phyloP scores from a whole-genome alignment of 2,113 vertebrate species.

The Rhabdomys dilectus region DNA sequence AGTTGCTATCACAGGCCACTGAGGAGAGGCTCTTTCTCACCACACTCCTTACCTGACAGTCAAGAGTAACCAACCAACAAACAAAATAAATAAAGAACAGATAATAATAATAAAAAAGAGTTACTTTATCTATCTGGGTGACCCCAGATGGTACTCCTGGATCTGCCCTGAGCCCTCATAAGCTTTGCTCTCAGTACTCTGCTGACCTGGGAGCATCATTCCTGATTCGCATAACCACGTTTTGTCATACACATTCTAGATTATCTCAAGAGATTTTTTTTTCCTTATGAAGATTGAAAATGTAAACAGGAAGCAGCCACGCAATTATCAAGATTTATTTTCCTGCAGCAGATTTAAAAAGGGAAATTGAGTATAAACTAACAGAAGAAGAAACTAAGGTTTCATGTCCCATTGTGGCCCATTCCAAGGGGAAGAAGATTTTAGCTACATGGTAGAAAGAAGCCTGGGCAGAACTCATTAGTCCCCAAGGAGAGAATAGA shows the following conservation, averaged over 20 bases:
- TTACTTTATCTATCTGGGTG: background rate
- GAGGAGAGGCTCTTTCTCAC: fast-evolving
- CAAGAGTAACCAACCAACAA: background rate
- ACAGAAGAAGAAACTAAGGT: background rate
- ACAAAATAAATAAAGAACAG: no score
- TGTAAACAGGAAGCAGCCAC: background rate
- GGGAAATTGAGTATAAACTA: background rate
- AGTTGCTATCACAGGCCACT: background rate
- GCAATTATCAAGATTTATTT: background rate
- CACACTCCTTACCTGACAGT: background rate
- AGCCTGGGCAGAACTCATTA: background rate
- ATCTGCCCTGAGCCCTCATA: background rate
- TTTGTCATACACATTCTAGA: background rate
- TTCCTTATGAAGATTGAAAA: background rate
- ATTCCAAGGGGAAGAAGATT: background rate
- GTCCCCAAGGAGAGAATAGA: background rate
- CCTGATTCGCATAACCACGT: background rate
- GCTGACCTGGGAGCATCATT: no score
- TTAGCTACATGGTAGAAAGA: background rate
- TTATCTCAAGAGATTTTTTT: background rate
- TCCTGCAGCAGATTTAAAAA: background rate
- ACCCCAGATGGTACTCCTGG: fast-evolving
- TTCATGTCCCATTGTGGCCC: background rate
- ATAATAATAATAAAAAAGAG: no score
- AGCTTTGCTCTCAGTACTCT: background rate